These are phyloP conservation scores for Syrmaticus mikado DNA, from an alignment of 2,113 vertebrate species.

Conservation along the genomic window DNA sequence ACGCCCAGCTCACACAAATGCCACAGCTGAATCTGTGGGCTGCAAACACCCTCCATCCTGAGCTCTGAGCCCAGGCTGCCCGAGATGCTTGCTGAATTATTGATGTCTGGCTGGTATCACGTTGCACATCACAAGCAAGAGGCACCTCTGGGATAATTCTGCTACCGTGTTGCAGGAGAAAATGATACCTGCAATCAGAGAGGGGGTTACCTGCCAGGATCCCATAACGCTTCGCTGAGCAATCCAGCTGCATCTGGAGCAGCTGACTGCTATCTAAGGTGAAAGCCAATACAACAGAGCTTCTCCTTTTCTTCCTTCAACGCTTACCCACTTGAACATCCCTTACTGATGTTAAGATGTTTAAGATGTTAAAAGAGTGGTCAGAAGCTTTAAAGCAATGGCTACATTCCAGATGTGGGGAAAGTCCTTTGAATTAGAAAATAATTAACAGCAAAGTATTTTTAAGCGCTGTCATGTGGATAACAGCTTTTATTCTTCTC, in stretches of 20 bases:
- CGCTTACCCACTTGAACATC: background rate
- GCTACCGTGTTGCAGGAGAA: background rate
- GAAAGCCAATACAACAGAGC: fast-evolving
- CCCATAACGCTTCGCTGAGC: background rate
- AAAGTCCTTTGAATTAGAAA: background rate
- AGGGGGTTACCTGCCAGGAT: background rate
- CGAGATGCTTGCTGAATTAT: background rate
- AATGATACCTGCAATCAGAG: background rate
- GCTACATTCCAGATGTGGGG: background rate
- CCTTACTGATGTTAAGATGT: background rate
- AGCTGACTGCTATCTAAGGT: background rate
- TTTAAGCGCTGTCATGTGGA: background rate
- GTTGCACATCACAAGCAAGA: background rate
- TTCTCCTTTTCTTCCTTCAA: background rate
- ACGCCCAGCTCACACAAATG: fast-evolving
- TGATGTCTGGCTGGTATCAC: background rate
- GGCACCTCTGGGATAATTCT: background rate
- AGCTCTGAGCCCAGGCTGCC: background rate
- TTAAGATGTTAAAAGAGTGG: background rate
- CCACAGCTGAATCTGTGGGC: background rate
- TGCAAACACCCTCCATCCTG: background rate
- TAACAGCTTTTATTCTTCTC: background rate
- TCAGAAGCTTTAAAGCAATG: background rate
- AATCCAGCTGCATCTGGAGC: background rate
- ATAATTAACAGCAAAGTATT: background rate